Base-by-base conservation (phyloP, 37 sponge, comb jelly and placozoan genomes). In the Crambe crambe region DNA sequence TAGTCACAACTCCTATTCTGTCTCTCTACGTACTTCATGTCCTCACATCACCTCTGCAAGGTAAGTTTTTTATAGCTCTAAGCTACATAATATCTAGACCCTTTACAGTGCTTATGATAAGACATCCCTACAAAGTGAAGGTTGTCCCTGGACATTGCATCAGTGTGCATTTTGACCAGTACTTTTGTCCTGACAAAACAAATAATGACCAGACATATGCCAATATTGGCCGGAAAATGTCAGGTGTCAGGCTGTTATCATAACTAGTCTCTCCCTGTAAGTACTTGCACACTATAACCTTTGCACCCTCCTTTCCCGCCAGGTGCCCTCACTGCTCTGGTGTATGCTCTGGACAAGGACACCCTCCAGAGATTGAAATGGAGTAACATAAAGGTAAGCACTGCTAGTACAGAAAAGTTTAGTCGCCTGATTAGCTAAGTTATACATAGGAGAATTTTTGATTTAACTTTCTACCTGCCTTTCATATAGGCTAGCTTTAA, bases 311-410 rank as follows among this genome's bases (percentile, higher is more conserved):
- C 21, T 3, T 23, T 68, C 20, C 34, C 51, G 6, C 37, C 76
- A 89, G 90, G 90, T 60, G 90, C 78, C 37, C 56, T 83, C 1
- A 80, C 85, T 15, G 90, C 90, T 34, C 43, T 89, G 20, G 78
- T 61, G 8, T 89, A 89, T 44, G 85, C 79, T 56, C 35, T 89
- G 70, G 90, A 89, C 61, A 83, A 68, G n/a, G 85, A 89, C 42
- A 89, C 84, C 34, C 70, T 77, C 2, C 41, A 37, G 26, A 79
- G 90, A 58, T 30, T 84, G 31, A 75, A 26, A 17, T 89, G 84
- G 90, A 59, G 54, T n/a, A 79, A 66, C 41, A 64, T 83, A n/a
- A 83, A 74, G 69, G 90, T 89, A 32, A 71, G 74, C 41, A 6
- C 5, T 15, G 4, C 27, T 2, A 56, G 31, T 37, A 34, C n/a